Base-by-base conservation (phyloP, 2,888 invertebrate species). In the Neria commutata region DNA sequence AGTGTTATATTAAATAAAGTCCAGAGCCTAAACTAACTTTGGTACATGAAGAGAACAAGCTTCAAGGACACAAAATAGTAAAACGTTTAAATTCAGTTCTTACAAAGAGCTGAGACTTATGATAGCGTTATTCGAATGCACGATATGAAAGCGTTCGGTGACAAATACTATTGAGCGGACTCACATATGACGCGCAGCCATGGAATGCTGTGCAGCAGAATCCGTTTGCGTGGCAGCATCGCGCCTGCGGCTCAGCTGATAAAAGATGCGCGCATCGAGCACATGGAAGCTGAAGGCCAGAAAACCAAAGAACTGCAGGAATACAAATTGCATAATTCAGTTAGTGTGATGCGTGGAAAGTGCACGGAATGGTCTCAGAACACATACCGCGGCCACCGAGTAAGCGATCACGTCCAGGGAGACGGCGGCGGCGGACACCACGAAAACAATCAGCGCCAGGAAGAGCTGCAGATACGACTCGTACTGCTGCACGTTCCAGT, bases 241-340 rank as follows among this genome's bases (percentile, higher is more conserved):
- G 29, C 65, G 57, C 16, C 61, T 62, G 11, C 63, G 67, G 54
- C 56, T 60, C 11, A 55, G 45, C 16, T 59, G 63, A 54, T 64
- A 66, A 48, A 58, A 57, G 29, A 62, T 48, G 59, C 64, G 67
- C 3, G 63, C 67, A 34, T 67, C 67, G 58, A 58, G 62, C n/a
- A 55, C 60, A 58, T 67, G 67, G 45, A 65, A 60, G 49, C 66
- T 58, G 51, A 64, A 63, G 14, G 67, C 63, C 8, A 67, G 60
- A 57, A 58, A 67, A 17, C 64, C 67, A 50, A 69, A 69, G 37
- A 67, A 69, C 69, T 69, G 57, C 37, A 68, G n/a, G n/a, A n/a
- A 63, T 23, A 14, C 42, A 52, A 58, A 37, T 6, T n/a, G n/a
- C 6, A 37, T 37, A 54, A 10, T 42, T 37, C 26, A n/a, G n/a